phyloP scores from a whole-genome alignment of 1,140 invertebrate genomes.

The Zaprionus taronus region DNA sequence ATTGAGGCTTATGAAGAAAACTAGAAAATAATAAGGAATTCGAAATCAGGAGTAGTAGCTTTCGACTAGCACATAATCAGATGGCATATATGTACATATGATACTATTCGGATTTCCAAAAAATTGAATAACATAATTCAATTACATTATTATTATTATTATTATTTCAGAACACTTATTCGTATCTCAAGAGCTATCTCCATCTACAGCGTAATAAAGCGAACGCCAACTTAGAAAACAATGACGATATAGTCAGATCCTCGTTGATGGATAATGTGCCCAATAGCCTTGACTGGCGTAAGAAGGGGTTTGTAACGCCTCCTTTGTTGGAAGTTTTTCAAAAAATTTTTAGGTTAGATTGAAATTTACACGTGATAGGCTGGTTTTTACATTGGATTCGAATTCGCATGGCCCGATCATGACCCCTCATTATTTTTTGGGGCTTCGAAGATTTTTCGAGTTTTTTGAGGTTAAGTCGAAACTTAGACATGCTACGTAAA shows the following conservation, averaged over 20 bases:
- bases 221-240: constrained; percentile 40
- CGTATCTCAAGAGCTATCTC: constrained; percentile 68
- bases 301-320: constrained; percentile 87
- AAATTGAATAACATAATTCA: neutral
- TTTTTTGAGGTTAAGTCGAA: too few species aligned
- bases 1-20: constrained; percentile 87
- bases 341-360: too few species aligned
- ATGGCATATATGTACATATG: constrained; percentile 79
- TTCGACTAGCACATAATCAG: constrained; percentile 61
- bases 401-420: too few species aligned
- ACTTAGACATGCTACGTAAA: too few species aligned
- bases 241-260: constrained; percentile 69
- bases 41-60: constrained; percentile 57
- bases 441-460: too few species aligned
- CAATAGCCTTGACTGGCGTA: constrained; percentile 88
- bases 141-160: too few species aligned
- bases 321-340: constrained; percentile 37
- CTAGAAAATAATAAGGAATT: constrained; percentile 85
- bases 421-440: too few species aligned
- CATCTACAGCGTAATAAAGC: constrained; percentile 58
- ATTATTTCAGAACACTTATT: constrained; percentile 55
- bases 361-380: too few species aligned
- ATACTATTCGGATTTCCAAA: too few species aligned
- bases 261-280: constrained; percentile 59
- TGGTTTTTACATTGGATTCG: too few species aligned